These are phyloP conservation scores for Sphyrna mokarran DNA, from an alignment of 2,113 vertebrate genomes.

Conservation along the genomic window DNA sequence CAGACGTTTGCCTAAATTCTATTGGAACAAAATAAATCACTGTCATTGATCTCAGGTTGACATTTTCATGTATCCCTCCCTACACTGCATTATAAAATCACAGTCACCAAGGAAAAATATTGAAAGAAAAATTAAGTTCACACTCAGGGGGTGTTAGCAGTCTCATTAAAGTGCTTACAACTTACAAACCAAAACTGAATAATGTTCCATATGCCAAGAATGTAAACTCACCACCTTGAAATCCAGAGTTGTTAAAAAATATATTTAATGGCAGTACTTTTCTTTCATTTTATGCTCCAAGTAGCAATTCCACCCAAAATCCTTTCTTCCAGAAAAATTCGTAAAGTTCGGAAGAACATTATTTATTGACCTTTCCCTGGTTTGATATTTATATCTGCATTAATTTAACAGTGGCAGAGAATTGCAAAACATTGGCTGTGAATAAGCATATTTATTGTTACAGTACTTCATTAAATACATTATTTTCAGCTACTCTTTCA, in stretches of 20 bases:
- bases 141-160: background rate
- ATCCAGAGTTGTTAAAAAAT: background rate
- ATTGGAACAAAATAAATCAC: conserved; percentile 33
- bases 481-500: too few species aligned
- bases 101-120: background rate
- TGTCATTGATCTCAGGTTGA: background rate
- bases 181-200: background rate
- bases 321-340: background rate
- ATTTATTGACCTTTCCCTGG: background rate
- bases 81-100: background rate
- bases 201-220: background rate
- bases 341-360: background rate
- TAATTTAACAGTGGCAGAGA: background rate
- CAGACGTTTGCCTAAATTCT: background rate
- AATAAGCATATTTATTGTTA: too few species aligned
- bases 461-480: too few species aligned
- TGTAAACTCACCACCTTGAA: background rate
- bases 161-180: background rate
- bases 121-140: background rate
- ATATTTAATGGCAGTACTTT: background rate
- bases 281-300: background rate
- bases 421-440: too few species aligned
- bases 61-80: background rate
- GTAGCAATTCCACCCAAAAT: background rate
- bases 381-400: background rate